These are phyloP conservation scores for Campoletis raptor DNA, from an alignment of 2,888 invertebrate genomes.

Conservation along the genomic window DNA sequence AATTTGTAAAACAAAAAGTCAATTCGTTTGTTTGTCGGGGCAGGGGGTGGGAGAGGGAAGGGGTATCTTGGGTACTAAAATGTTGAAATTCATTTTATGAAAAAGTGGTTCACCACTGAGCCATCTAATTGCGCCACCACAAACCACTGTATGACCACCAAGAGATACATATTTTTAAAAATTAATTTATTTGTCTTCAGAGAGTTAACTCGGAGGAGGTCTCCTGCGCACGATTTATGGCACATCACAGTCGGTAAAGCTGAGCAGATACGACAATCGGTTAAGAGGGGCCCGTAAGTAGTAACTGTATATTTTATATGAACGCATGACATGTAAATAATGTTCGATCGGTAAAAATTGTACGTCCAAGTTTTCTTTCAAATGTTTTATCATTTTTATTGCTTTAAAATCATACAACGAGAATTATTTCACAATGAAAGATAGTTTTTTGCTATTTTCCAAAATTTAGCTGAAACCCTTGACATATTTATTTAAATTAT, in stretches of 20 bases:
- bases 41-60: too few species aligned
- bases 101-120: too few species aligned
- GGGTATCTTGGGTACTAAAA: too few species aligned
- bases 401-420: neutral
- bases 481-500: neutral
- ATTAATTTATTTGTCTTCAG: too few species aligned
- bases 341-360: neutral
- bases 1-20: too few species aligned
- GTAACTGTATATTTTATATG: neutral
- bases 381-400: neutral
- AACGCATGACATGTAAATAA: neutral
- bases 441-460: too few species aligned
- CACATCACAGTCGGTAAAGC: slow-evolving; percentile 33
- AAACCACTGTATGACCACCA: too few species aligned
- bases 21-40: too few species aligned
- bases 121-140: too few species aligned
- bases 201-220: too few species aligned
- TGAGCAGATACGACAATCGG: neutral
- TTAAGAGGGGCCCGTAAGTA: neutral
- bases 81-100: too few species aligned
- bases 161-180: too few species aligned
- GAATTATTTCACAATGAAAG: neutral
- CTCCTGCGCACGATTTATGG: slow-evolving; percentile 42
- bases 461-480: neutral
- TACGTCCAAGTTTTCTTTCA: neutral